Evolutionary conservation across 2,797 vertebrate genomes (phyloP).

Genomic region (Oreochromis grahami): DNA sequence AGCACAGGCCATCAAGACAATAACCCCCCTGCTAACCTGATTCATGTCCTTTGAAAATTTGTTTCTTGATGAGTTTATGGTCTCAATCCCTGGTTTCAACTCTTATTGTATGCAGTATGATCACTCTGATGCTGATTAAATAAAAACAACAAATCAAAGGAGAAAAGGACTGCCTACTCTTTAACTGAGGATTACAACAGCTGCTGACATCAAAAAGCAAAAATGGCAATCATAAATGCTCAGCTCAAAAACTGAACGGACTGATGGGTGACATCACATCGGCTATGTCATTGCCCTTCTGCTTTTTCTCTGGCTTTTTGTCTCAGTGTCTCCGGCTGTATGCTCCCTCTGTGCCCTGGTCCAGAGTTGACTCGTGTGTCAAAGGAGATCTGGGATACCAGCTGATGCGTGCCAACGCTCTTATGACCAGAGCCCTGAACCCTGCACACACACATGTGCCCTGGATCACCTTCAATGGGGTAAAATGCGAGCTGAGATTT

Average conservation of each 20-base stretch:
- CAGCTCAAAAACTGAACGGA: background rate
- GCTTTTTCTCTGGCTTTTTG: background rate
- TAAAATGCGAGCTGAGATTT: slow-evolving; percentile 39
- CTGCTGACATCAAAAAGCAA: background rate
- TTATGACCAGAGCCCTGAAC: slow-evolving; percentile 71
- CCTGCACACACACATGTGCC: slow-evolving; percentile 83
- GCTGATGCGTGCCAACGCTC: slow-evolving; percentile 83
- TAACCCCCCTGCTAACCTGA: background rate
- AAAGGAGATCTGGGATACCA: slow-evolving; percentile 67
- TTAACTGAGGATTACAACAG: background rate
- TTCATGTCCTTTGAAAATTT: background rate
- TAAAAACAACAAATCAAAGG: background rate
- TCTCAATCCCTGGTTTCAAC: background rate
- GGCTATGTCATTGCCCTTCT: background rate
- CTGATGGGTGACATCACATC: background rate
- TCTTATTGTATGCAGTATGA: background rate
- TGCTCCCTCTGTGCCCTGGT: slow-evolving; percentile 56
- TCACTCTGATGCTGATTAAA: background rate
- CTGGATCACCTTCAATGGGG: slow-evolving; percentile 88
- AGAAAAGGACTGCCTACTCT: accelerated
- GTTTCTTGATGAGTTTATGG: background rate
- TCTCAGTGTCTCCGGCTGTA: slow-evolving; percentile 84
- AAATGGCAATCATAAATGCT: background rate
- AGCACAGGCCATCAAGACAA: background rate
- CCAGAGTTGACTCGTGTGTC: slow-evolving; percentile 70